A percentile compares a stretch with the other conserved stretches of the same genome.
Evolutionary conservation across 1,140 invertebrate species (phyloP).

Genomic region (Neodiprion lecontei): DNA sequence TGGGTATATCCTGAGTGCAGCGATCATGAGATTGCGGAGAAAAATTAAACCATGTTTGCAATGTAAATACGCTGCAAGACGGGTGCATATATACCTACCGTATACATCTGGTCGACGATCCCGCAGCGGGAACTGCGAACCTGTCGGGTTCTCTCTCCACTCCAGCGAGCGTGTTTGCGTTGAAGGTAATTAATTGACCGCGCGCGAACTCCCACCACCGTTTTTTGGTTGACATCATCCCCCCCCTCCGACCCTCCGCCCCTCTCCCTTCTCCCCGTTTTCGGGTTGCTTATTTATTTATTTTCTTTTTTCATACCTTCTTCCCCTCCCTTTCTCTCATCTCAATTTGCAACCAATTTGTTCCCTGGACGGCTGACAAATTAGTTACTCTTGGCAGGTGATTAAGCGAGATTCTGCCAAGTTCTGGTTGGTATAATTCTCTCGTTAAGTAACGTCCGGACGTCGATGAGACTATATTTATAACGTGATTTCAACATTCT

Average conservation of each 20-base stretch:
- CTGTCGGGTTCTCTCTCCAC: not conserved
- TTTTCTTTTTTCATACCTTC: too few species aligned
- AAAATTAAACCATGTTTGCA: not conserved
- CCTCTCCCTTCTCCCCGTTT: too few species aligned
- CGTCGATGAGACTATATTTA: not conserved
- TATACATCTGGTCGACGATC: not conserved
- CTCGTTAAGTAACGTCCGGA: not conserved
- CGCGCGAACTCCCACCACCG: not conserved
- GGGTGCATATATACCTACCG: not conserved
- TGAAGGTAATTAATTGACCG: slow-evolving; percentile 2
- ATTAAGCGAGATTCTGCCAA: slow-evolving; percentile 9
- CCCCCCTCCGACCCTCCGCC: too few species aligned
- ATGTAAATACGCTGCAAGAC: not conserved
- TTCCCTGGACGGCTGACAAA: not conserved
- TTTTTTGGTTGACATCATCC: not conserved
- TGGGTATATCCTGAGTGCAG: too few species aligned
- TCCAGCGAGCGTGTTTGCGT: not conserved
- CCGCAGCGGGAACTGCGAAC: not conserved
- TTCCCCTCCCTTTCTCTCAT: not conserved
- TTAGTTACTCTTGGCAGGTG: not conserved
- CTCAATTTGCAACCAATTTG: slow-evolving; percentile 16
- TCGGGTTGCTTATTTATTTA: too few species aligned
- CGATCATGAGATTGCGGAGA: not conserved
- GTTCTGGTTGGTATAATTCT: slow-evolving; percentile 7
- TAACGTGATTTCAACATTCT: not conserved